Evolutionary conservation across 2,113 vertebrate genomes (phyloP).

Genomic region (Anarrhichthys ocellatus): DNA sequence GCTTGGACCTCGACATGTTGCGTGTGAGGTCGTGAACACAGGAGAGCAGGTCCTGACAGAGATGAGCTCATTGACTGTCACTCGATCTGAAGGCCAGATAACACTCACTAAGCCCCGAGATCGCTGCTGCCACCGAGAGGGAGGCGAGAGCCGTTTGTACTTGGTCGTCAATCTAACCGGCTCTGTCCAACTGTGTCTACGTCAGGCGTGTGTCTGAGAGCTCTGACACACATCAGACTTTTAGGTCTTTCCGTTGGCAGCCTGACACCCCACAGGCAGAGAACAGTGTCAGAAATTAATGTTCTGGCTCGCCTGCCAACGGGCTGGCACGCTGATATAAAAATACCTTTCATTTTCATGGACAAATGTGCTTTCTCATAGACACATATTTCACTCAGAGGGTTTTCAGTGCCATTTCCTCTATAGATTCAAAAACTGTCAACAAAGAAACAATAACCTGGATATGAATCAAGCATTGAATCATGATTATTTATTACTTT

Average conservation of each 20-base stretch:
- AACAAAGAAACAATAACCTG: background rate
- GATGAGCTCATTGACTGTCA: slow-evolving; percentile 56
- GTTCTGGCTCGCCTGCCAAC: background rate
- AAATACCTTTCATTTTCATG: slow-evolving; percentile 10
- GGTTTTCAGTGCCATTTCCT: background rate
- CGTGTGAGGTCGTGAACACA: slow-evolving; percentile 17
- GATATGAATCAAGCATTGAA: background rate
- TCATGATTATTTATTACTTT: background rate
- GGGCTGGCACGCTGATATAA: slow-evolving; percentile 2
- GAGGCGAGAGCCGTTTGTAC: slow-evolving; percentile 15
- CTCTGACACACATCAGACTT: slow-evolving; percentile 7
- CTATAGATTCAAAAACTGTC: background rate
- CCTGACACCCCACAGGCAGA: background rate
- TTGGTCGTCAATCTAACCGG: slow-evolving; percentile 36
- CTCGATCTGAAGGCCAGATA: slow-evolving; percentile 60
- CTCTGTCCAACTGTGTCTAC: background rate
- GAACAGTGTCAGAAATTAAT: slow-evolving; percentile 22
- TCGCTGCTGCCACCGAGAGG: slow-evolving; percentile 13
- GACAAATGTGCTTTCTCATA: background rate
- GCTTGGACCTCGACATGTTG: background rate
- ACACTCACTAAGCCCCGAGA: slow-evolving; percentile 27
- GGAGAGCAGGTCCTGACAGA: slow-evolving; percentile 6
- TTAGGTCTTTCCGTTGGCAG: background rate
- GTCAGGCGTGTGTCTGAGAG: slow-evolving; percentile 19
- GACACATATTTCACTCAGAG: background rate